Base-by-base conservation (phyloP, 2,113 vertebrate genomes). In the Lamprologus sp. region DNA sequence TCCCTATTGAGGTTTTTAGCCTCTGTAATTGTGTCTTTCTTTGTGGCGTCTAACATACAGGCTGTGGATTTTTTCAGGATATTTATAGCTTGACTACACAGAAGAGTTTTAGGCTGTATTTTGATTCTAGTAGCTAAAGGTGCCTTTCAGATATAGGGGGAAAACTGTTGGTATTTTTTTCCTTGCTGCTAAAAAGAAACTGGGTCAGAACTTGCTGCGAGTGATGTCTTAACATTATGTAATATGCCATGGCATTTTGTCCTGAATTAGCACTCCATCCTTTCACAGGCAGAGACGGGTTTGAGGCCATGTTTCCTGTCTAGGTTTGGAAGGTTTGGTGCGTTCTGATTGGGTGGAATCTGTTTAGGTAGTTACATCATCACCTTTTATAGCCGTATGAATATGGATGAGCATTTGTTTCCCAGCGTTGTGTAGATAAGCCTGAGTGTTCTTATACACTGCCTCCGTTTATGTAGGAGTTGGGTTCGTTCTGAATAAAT, bases 161-260 rank as follows among this genome's bases (percentile, higher is more conserved):
- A 6, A 31, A 13, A 9, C 3, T 23, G 33, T 40, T 70, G 53
- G 47, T 81, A 14, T 83, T 60, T 65, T 51, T 49, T 47, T 21
- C 47, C 23, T 54, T 55, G 82, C 80, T 68, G 37, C 87, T 81
- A 40, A 87, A 87, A 82, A 88, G 82, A 87, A 94, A 91, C 23
- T 93, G 86, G 95, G 95, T 93, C 94, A 94, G 82, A 87, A 84
- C 89, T 92, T 87, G 94, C 94, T 93, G 87, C 84, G 5, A 94
- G 93, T 93, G 87, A 92, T 92, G 91, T 94, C 88, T 90, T 75
- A 92, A 81, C 82, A 82, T 95, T 90, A 94, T 85, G 92, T 93
- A 95, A 95, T 83, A 85, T 90, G 92, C 60, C 90, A 88, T 23
- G 84, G 87, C 86, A 81, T 93, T 94, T 93, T 87, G 19, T 93